Evolutionary conservation across 2,888 invertebrate genomes (phyloP), one percentile per base, ranked within the genome.

Genomic region (Rosalia funebris): DNA sequence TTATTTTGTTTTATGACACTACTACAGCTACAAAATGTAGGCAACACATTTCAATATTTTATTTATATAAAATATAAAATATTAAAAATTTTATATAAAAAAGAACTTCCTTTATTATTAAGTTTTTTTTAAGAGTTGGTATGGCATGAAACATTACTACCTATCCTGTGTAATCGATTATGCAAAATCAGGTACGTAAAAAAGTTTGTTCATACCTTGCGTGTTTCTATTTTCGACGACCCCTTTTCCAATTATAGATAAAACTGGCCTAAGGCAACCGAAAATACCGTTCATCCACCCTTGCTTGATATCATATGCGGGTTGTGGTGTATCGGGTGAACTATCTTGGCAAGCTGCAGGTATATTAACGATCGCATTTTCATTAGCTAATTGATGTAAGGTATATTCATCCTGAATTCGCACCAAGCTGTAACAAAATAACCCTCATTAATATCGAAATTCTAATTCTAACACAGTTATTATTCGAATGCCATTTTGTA

Each of bases 231-330:
- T 86, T 75, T 91, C 92, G 9, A 86, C 86, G 0, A 88, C 84
- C 10, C 90, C 89, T 79, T 92, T 93, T 48, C 91, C 91, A 58
- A 96, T 91, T 70, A 96, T 88, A n/a, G 91, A 91, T 80, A 93
- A 86, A 7, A 97, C 91, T 0, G 95, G 94, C 62, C 93, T 87
- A 77, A 97, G 88, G 76, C 97, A 97, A 1, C 94, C 93, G 69
- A 95, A 84, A 56, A 97, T 86, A 0, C 95, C 94, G 64, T 90
- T 91, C 79, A 92, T 87, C 92, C 92, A 93, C 68, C 87, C 86
- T 65, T 88, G 84, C 79, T 89, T 86, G 50, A 82, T 79, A 55
- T 83, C 80, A 62, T 84, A 34, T 77, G 66, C 39, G 72, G 69
- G 81, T 76, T 71, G 83, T 61, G 71, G 82, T 68, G 77, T 82